A percentile compares a stretch with the other conserved stretches of the same genome.
Evolutionary conservation across 1,140 invertebrate genomes (phyloP).

Genomic region (Ceratitis capitata): DNA sequence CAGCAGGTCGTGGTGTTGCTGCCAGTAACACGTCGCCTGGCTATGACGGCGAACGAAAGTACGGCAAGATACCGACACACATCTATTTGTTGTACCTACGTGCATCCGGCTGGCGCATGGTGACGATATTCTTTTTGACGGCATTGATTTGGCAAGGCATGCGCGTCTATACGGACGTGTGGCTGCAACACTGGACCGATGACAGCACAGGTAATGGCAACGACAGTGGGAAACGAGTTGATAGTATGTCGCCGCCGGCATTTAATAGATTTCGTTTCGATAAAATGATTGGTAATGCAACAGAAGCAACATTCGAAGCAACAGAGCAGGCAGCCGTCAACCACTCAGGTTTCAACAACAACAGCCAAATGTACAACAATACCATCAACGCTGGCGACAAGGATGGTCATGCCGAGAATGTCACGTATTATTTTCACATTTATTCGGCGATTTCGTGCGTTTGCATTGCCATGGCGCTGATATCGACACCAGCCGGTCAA

Average conservation of each 20-base stretch:
- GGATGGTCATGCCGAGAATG: constrained; percentile 61
- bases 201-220: constrained; percentile 29
- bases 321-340: neutral
- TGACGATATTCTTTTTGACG: constrained; percentile 69
- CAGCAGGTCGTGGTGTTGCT: neutral
- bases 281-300: neutral
- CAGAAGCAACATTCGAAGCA: neutral
- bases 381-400: constrained; percentile 20
- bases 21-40: neutral
- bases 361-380: constrained; percentile 30
- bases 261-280: neutral
- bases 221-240: neutral
- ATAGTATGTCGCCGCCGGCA: neutral
- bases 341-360: neutral
- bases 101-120: constrained; percentile 71
- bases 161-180: constrained; percentile 72
- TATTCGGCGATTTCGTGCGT: constrained; percentile 70
- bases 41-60: constrained; percentile 70
- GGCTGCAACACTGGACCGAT: constrained; percentile 73
- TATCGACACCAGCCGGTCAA: constrained; percentile 70
- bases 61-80: constrained; percentile 70
- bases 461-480: constrained; percentile 70
- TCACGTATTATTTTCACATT: constrained; percentile 69
- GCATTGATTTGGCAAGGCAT: constrained; percentile 71
- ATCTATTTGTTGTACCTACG: constrained; percentile 74